These are phyloP conservation scores for Eudasyphora cyanicolor DNA, from an alignment of 2,888 invertebrate genomes.

Conservation along the genomic window DNA sequence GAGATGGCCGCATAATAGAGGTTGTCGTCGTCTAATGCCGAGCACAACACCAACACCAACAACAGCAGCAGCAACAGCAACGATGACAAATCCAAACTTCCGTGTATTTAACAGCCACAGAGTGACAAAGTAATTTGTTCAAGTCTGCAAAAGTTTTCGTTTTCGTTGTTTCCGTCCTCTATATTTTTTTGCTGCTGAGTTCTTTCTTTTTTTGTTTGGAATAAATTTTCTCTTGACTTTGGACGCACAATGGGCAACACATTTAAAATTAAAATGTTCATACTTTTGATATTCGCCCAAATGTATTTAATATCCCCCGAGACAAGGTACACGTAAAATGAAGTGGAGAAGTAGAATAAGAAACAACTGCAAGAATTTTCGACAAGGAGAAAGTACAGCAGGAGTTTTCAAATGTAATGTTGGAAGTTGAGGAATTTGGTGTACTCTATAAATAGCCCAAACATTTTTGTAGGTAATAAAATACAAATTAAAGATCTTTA, in stretches of 20 bases:
- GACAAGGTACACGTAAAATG: slow-evolving; percentile 23
- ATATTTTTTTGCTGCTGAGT: slow-evolving; percentile 21
- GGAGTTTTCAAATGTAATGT: neutral
- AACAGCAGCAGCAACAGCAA: slow-evolving; percentile 16
- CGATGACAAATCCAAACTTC: slow-evolving; percentile 55
- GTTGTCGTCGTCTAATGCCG: slow-evolving; percentile 30
- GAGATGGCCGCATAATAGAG: slow-evolving; percentile 25
- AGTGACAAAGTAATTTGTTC: slow-evolving; percentile 66
- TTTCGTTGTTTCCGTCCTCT: slow-evolving; percentile 17
- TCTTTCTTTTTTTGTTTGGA: slow-evolving; percentile 8
- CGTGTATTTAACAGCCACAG: slow-evolving; percentile 62
- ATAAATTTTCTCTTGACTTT: slow-evolving; percentile 15
- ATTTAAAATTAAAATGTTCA: slow-evolving; percentile 63
- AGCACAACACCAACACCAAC: slow-evolving; percentile 25
- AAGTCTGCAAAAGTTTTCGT: slow-evolving; percentile 62
- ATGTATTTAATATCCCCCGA: slow-evolving; percentile 42
- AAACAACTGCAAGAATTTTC: slow-evolving; percentile 32
- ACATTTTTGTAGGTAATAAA: no score
- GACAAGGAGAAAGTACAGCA: neutral
- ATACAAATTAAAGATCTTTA: no score
- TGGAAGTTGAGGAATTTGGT: no score
- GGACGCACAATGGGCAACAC: slow-evolving; percentile 34
- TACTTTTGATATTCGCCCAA: slow-evolving; percentile 28
- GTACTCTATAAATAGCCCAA: no score
- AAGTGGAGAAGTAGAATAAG: slow-evolving; percentile 7